These are phyloP conservation scores for Microtus ochrogaster DNA, from an alignment of 2,113 vertebrate species.

Conservation along the genomic window DNA sequence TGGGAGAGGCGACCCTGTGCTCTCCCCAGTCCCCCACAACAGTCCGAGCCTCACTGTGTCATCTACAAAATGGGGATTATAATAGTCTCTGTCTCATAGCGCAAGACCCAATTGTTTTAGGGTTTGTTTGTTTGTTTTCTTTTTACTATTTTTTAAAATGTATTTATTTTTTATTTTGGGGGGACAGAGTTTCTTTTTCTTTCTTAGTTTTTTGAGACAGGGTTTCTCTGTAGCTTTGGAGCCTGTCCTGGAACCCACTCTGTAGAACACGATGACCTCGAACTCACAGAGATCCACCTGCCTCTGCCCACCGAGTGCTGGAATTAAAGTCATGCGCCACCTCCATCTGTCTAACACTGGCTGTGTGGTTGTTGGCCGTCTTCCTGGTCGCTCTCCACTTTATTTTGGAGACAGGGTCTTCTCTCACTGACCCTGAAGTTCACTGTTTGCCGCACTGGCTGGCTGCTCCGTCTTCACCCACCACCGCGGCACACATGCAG, in stretches of 20 bases:
- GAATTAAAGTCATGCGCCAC: fast-evolving
- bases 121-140: background rate
- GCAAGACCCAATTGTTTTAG: background rate
- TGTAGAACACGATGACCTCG: background rate
- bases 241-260: no score
- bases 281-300: background rate
- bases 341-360: background rate
- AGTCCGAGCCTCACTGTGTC: background rate
- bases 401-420: no score
- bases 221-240: no score
- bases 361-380: no score
- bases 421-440: background rate
- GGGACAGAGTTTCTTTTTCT: no score
- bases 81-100: background rate
- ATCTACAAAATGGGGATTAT: background rate
- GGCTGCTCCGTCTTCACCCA: background rate
- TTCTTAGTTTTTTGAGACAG: no score
- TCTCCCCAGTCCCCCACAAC: background rate
- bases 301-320: background rate
- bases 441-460: background rate
- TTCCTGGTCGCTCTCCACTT: no score
- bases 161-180: background rate
- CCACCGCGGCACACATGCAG: background rate
- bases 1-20: background rate
- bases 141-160: background rate